A percentile compares a stretch with the other conserved stretches of the same genome.
These are phyloP conservation scores for Hiodon tergisus DNA, from an alignment of 2,113 vertebrate species.

Conservation along the genomic window DNA sequence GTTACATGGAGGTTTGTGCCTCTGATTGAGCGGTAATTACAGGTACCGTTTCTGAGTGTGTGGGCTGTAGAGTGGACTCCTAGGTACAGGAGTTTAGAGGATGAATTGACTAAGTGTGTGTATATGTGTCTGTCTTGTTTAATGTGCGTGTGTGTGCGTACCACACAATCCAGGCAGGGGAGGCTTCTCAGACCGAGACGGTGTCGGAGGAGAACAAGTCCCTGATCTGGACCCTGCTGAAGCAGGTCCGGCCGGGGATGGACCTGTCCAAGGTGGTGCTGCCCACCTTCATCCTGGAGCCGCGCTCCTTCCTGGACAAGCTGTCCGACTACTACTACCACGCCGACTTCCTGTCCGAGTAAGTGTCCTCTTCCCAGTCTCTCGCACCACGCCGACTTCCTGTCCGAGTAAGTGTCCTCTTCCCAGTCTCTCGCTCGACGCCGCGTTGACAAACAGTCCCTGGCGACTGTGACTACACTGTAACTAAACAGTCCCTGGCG, in stretches of 20 bases:
- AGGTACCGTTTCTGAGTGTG: no score
- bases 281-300: constrained; percentile 96
- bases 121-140: neutral
- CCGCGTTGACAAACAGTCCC: neutral
- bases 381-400: neutral
- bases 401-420: constrained; percentile 46
- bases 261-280: constrained; percentile 96
- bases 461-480: no score
- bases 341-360: constrained; percentile 94
- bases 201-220: constrained; percentile 98
- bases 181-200: constrained; percentile 92
- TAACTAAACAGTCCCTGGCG: no score
- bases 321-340: constrained; percentile 98
- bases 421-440: no score
- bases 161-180: constrained; percentile 87
- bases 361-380: constrained; percentile 45
- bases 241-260: constrained; percentile 96
- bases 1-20: no score
- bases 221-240: constrained; percentile 95
- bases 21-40: no score
- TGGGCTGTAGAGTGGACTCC: no score
- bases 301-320: constrained; percentile 93
- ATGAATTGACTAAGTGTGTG: no score
- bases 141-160: constrained; percentile 34
- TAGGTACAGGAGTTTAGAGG: no score